Percentiles rank a stretch among this genome's conserved stretches.
phyloP scores from a whole-genome alignment of 2,113 vertebrate genomes.

The Cricetomys ansorgei region DNA sequence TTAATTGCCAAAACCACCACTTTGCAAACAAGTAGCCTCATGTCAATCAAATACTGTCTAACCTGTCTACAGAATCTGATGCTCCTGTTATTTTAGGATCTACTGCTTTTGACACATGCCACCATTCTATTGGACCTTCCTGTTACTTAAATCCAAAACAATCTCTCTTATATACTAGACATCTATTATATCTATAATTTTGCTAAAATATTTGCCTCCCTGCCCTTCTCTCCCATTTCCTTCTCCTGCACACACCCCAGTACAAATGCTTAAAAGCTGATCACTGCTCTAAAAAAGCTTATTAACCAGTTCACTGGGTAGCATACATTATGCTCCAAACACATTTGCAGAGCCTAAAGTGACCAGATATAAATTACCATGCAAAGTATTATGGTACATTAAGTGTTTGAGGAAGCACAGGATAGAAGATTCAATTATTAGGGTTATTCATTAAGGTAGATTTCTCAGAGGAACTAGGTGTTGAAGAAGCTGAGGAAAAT shows the following conservation, averaged over 20 bases:
- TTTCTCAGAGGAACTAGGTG: constrained; percentile 63
- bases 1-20: background rate
- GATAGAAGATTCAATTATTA: constrained; percentile 65
- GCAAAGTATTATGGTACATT: constrained; percentile 68
- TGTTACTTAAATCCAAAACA: background rate
- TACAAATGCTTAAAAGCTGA: constrained; percentile 30
- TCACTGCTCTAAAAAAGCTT: constrained; percentile 22
- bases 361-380: constrained; percentile 64
- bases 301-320: constrained; percentile 63
- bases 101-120: background rate
- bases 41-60: background rate
- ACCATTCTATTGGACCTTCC: background rate
- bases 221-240: background rate
- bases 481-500: constrained; percentile 58
- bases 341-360: constrained; percentile 57
- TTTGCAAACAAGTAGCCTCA: background rate
- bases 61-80: background rate
- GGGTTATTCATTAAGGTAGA: constrained; percentile 66
- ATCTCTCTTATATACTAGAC: background rate
- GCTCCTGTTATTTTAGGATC: background rate
- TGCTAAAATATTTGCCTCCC: background rate
- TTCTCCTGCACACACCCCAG: background rate
- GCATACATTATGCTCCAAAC: constrained; percentile 39
- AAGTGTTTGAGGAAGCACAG: constrained; percentile 67
- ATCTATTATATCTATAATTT: background rate